Percentiles rank a stretch among this genome's conserved stretches.
phyloP scores from a whole-genome alignment of 2,113 vertebrate genomes.

The Bambusicola thoracicus region DNA sequence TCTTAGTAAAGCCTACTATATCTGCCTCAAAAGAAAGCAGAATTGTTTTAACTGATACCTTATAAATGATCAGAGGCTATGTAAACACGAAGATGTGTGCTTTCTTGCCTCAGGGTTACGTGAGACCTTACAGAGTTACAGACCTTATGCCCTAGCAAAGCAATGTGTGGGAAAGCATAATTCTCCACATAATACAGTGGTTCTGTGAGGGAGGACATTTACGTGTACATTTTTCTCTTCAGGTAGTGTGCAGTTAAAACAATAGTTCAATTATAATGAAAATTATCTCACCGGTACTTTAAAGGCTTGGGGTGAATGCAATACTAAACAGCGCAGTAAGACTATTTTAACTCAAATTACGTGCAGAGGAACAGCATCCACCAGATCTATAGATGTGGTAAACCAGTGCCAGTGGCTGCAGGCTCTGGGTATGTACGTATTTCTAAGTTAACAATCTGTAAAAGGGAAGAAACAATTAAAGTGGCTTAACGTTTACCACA shows the following conservation, averaged over 20 bases:
- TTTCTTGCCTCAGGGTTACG: not conserved
- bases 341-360: not conserved
- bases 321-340: not conserved
- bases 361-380: not conserved
- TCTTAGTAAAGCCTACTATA: not conserved
- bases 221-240: not conserved
- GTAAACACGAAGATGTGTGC: not conserved
- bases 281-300: not conserved
- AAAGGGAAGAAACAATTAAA: not conserved
- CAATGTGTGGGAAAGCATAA: not conserved
- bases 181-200: not conserved
- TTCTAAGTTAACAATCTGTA: not conserved
- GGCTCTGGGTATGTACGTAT: not conserved
- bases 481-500: not conserved
- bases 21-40: not conserved
- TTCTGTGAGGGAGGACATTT: not conserved
- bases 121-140: no score
- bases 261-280: not conserved
- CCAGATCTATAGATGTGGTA: not conserved
- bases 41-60: not conserved
- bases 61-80: not conserved
- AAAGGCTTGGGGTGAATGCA: not conserved
- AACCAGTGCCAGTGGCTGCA: not conserved
- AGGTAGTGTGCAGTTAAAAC: not conserved
- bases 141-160: not conserved